Evolutionary conservation across 2,113 vertebrate genomes (phyloP), one percentile per base, ranked within the genome.

Genomic region (Poeciliopsis prolifica): DNA sequence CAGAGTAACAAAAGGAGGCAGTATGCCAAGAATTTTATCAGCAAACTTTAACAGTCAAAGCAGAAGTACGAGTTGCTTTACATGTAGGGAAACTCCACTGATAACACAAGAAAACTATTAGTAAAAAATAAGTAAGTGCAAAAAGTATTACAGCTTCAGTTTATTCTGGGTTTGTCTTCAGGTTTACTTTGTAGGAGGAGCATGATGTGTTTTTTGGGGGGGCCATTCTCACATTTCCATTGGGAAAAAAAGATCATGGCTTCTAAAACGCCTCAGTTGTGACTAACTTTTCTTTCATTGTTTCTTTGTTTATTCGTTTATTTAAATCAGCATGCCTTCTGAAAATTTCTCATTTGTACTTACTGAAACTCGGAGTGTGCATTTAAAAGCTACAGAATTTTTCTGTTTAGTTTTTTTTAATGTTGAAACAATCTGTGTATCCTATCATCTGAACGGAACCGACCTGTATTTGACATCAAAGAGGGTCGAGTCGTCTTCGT

Each of bases 381-480:
- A n/a, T 9, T 11, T 24, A 58, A 58, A 58, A 58, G 51, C 51
- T 58, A 11, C 0, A 10, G 7, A 58, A 19, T 54, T 8, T 58
- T n/a, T 58, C 2, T 58, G 51, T 3, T n/a, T 58, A 58, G 51
- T 58, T 58, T 58, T 58, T 54, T 10, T 37, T 37, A 54, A 58
- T 58, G 9, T 7, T 6, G 17, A 58, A 24, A 10, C 51, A 58
- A 58, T 58, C 22, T 8, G n/a, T 58, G 24, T 8, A 4, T n/a
- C 24, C 24, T 9, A 24, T n/a, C 51, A 10, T 19, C 14, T 1
- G 33, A 51, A 66, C 65, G 15, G 7, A 61, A 77, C 89, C 71
- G 92, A 98, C 97, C 97, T 98, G 94, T 98, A 98, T 85, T 98
- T 99, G 80, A 98, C 94, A 90, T 99, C 97, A 80, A 99, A 98